A percentile compares a stretch with the other conserved stretches of the same genome.
Evolutionary conservation across 2,797 vertebrate genomes (phyloP).

Genomic region (Lateolabrax maculatus): DNA sequence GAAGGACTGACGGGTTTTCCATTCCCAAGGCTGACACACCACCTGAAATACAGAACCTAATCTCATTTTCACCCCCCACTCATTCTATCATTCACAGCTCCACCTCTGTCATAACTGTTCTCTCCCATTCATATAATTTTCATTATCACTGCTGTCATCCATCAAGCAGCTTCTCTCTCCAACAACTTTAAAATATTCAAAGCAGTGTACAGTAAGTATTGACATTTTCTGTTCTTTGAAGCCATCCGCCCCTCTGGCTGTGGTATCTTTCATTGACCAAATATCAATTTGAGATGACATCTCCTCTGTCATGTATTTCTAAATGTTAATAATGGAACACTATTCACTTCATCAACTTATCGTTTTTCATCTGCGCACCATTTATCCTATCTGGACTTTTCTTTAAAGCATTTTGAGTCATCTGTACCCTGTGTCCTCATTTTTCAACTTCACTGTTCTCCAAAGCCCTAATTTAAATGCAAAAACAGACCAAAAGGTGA

Average conservation of each 20-base stretch:
- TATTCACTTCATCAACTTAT: conserved; percentile 50
- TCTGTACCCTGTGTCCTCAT: conserved; percentile 23
- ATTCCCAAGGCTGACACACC: conserved; percentile 65
- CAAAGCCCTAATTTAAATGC: conserved; percentile 48
- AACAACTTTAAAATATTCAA: conserved; percentile 57
- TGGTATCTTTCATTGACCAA: conserved; percentile 56
- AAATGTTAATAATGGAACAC: conserved; percentile 60
- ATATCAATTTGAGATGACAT: conserved; percentile 66
- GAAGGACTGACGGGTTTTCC: conserved; percentile 57
- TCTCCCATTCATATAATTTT: conserved; percentile 69
- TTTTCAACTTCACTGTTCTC: conserved; percentile 44
- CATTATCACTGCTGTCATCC: conserved; percentile 63
- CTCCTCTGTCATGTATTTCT: conserved; percentile 42
- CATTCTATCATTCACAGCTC: conserved; percentile 57
- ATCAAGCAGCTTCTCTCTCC: conserved; percentile 59
- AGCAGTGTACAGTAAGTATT: conserved; percentile 47
- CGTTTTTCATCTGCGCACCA: conserved; percentile 32
- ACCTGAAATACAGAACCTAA: conserved; percentile 64
- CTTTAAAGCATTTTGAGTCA: conserved; percentile 31
- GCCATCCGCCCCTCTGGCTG: conserved; percentile 42
- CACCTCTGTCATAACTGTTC: conserved; percentile 58
- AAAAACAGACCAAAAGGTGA: conserved; percentile 59
- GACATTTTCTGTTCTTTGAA: conserved; percentile 69
- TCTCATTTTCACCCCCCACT: conserved; percentile 65
- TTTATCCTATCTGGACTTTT: conserved; percentile 23